Evolutionary conservation across 2,888 invertebrate genomes (phyloP), one percentile per base, ranked within the genome.

Genomic region (Brenthis ino): DNA sequence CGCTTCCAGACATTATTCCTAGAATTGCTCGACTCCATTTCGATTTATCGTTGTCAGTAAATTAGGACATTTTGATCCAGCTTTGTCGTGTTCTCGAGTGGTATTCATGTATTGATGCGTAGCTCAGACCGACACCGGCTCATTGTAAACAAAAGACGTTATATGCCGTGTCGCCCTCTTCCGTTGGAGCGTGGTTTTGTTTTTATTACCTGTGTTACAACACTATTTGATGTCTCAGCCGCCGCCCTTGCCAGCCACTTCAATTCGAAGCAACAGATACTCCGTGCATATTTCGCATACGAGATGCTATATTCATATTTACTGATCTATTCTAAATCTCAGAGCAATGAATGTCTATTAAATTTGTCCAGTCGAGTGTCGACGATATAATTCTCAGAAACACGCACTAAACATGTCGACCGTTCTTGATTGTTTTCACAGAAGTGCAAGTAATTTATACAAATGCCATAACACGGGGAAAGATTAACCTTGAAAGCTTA

Each of bases 161-260:
- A 66, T 76, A 77, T 77, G 74, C 75, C 77, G 73, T 65, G 71
- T 77, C 74, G 74, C 73, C 72, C 72, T 73, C 73, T 72, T 72
- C 69, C 70, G 70, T 68, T 68, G 57, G 55, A 56, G 64, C 65
- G 63, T 69, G 65, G 63, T 66, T 68, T 65, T 70, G 73, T 73
- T 71, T 73, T 70, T 70, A 68, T 72, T 68, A 61, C 67, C 64
- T 63, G 71, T 67, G 64, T 68, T 69, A 65, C 57, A 65, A 67
- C 67, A 70, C 66, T 57, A 24, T 66, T 53, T 57, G 64, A 71
- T 66, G 61, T 54, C 74, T 77, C 76, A 82, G 82, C 82, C 84
- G 80, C 80, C 80, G 82, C 82, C 83, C 80, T 81, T 78, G 79
- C 77, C 78, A 66, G 33, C 51, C 64, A 51, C 55, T 65, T 63